Percentiles rank a stretch among this genome's conserved stretches.
These are phyloP conservation scores for Stenodera caucasica DNA, from an alignment of 2,888 invertebrate genomes.

Conservation along the genomic window DNA sequence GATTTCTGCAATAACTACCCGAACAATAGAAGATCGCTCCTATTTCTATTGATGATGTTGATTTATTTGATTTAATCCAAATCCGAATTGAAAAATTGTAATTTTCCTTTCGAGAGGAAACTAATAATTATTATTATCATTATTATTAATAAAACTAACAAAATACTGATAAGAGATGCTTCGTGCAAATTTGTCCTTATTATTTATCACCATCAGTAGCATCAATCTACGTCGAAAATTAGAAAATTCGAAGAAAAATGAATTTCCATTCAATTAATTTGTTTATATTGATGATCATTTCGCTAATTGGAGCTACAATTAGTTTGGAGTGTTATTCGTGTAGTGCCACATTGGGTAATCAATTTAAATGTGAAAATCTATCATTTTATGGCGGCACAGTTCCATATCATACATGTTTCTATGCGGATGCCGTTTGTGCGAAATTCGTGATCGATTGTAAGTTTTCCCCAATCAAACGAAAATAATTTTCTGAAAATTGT, in stretches of 20 bases:
- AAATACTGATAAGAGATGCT: background rate
- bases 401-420: constrained; percentile 33
- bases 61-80: constrained; percentile 12
- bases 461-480: constrained; percentile 24
- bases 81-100: constrained; percentile 2
- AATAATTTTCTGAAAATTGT: background rate
- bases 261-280: background rate
- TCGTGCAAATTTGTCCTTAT: no score
- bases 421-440: constrained; percentile 42
- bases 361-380: constrained; percentile 37
- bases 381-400: constrained; percentile 15
- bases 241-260: no score
- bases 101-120: constrained; percentile 13
- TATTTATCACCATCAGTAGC: background rate
- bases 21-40: background rate
- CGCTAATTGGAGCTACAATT: constrained; percentile 14
- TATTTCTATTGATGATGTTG: background rate
- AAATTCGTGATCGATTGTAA: constrained; percentile 44
- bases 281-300: background rate
- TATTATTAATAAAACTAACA: background rate
- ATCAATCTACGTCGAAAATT: no score
- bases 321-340: constrained; percentile 42
- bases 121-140: background rate
- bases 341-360: constrained; percentile 33
- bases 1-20: constrained; percentile 39